A percentile compares a stretch with the other conserved stretches of the same genome.
Conservation (phyloP, 2,797 vertebrate species). For the Diplodus puntazzo region DNA sequence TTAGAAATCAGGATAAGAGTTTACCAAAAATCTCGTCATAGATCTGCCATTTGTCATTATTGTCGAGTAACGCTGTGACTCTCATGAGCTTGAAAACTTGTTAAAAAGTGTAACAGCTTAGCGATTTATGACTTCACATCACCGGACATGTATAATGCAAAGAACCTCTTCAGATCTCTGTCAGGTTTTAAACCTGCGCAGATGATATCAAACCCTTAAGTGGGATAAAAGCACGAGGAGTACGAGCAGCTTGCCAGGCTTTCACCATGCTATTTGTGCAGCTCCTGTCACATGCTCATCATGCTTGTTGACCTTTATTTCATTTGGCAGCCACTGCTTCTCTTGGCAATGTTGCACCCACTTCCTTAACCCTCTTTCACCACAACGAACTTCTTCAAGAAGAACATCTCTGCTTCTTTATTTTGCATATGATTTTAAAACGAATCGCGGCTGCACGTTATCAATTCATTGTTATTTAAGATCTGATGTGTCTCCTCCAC, state of each 20-base stretch:
- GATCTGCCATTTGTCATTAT: neutral
- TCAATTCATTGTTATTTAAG: neutral
- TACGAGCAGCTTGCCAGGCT: neutral
- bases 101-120: neutral
- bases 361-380: neutral
- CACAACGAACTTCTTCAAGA: neutral
- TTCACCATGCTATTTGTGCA: constrained; percentile 43
- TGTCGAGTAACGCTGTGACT: neutral
- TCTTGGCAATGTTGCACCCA: neutral
- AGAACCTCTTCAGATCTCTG: constrained; percentile 10
- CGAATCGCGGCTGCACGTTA: neutral
- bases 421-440: constrained; percentile 23
- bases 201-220: constrained; percentile 10
- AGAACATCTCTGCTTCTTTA: neutral
- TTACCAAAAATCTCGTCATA: too few relatives aligned
- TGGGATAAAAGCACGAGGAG: neutral
- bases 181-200: neutral
- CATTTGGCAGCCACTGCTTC: constrained; percentile 38
- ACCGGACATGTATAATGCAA: neutral
- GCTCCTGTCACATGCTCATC: constrained; percentile 64
- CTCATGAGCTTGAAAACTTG: neutral
- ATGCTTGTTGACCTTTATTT: constrained; percentile 58
- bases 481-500: neutral
- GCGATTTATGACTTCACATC: neutral
- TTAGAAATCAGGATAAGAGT: neutral